These are phyloP conservation scores for Neotragus moschatus DNA, from an alignment of 2,113 vertebrate genomes.

Conservation along the genomic window DNA sequence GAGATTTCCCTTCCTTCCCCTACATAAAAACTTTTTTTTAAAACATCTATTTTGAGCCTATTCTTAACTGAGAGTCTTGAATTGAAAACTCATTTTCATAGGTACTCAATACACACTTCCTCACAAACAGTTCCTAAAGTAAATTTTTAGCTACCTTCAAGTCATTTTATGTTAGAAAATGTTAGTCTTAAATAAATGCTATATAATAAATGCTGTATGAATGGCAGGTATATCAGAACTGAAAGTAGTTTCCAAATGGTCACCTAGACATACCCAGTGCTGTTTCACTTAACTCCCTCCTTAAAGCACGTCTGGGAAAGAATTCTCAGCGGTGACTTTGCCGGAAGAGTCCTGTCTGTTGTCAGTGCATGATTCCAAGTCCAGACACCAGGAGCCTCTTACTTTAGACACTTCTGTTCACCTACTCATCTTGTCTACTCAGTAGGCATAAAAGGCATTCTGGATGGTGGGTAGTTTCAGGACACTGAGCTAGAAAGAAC, in stretches of 20 bases:
- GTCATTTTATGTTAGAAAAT: constrained; percentile 3
- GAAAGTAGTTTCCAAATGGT: constrained; percentile 70
- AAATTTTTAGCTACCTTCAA: not conserved
- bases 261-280: constrained; percentile 2
- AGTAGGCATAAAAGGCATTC: not conserved
- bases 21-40: not conserved
- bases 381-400: not conserved
- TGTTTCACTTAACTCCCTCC: constrained; percentile 35
- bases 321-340: not conserved
- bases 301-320: not conserved
- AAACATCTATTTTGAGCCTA: not conserved
- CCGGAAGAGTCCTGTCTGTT: not conserved
- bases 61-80: not conserved
- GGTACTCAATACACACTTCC: not conserved
- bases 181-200: constrained; percentile 76
- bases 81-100: not conserved
- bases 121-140: not conserved
- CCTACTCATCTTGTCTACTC: not conserved
- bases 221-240: constrained; percentile 80
- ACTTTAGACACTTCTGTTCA: not conserved
- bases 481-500: not conserved
- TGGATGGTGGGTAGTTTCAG: too few relatives aligned
- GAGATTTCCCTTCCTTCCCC: not conserved
- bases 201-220: constrained; percentile 82
- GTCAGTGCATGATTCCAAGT: not conserved